Percentiles rank a stretch among this genome's conserved stretches.
phyloP scores from a whole-genome alignment of 2,888 invertebrate genomes.

The Orchestes rusci region DNA sequence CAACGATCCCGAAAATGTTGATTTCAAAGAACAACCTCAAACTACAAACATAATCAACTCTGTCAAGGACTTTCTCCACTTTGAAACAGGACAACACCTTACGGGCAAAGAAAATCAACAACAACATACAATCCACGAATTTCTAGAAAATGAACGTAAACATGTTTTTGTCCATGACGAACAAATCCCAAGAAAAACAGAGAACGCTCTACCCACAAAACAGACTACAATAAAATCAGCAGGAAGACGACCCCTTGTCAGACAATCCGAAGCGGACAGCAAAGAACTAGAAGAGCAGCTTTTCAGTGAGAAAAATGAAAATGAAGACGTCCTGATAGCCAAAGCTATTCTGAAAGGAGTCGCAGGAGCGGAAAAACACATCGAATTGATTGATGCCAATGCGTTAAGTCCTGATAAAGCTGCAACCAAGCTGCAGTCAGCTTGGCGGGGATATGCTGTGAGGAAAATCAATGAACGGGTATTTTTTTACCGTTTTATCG shows the following conservation, averaged over 20 bases:
- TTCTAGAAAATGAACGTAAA: slow-evolving; percentile 18
- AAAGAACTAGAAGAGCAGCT: slow-evolving; percentile 18
- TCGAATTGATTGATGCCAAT: slow-evolving; percentile 8
- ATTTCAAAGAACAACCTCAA: too few relatives aligned
- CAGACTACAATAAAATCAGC: slow-evolving; percentile 17
- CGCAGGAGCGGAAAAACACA: slow-evolving; percentile 12
- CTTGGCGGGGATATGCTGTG: slow-evolving; percentile 31
- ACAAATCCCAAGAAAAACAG: not conserved
- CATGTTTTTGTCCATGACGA: slow-evolving; percentile 4
- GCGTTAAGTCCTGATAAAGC: not conserved
- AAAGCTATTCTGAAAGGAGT: slow-evolving; percentile 12
- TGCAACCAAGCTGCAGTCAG: slow-evolving; percentile 26
- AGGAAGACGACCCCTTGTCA: slow-evolving; percentile 15
- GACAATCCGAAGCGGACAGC: slow-evolving; percentile 17
- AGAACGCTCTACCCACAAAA: not conserved
- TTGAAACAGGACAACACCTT: slow-evolving; percentile 3
- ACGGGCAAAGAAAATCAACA: not conserved
- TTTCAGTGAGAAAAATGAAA: not conserved
- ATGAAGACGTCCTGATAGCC: slow-evolving; percentile 11
- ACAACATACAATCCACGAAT: slow-evolving; percentile 17
- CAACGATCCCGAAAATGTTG: not conserved
- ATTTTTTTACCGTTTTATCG: not conserved
- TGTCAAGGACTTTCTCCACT: slow-evolving; percentile 16
- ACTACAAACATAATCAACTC: slow-evolving; percentile 8
- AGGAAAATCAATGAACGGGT: slow-evolving; percentile 29